Base-by-base conservation (phyloP, 2,888 invertebrate genomes). In the Pediacus dermestoides region DNA sequence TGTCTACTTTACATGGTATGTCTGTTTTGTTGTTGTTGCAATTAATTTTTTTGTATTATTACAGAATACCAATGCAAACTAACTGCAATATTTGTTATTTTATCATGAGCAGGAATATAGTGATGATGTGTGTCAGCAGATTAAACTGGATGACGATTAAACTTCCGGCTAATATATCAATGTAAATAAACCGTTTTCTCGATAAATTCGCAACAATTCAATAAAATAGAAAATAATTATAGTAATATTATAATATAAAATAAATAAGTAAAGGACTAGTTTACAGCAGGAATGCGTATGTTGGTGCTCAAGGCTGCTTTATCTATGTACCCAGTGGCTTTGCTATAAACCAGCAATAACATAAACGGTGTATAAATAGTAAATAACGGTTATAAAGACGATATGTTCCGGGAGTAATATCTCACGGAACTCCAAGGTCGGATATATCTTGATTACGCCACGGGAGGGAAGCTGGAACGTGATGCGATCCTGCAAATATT, bases 361-460 rank as follows among this genome's bases (percentile, higher is more conserved):
- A 56, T 60, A 60, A 63, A 57, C 58, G 60, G 46, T 55, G 53
- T 58, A 62, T 64, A 64, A 61, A 63, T 63, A 63, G 59, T 64
- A 58, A 60, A 63, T 62, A 63, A 59, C 57, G 61, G 59, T 57
- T 59, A 61, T 62, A 62, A 60, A 61, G 60, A 57, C 53, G 60
- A 61, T 60, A 60, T 63, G 60, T 62, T 62, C 57, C 57, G 54
- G 57, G 56, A 52, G 63, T 58, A 62, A 64, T 67, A 67, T 64
- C 63, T 66, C 62, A 64, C 59, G 55, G 55, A 52, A 57, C 58
- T 60, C 57, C 64, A 64, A 65, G 64, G 66, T 64, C 64, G 63
- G 64, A 67, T 67, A 67, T 65, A 67, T 67, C 67, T 67, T 65
- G 67, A 67, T 67, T 67, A 67, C 57, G 57, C 48, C 54, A 50